Conservation (phyloP, 2,797 vertebrate species). For the Scleropages formosus region DNA sequence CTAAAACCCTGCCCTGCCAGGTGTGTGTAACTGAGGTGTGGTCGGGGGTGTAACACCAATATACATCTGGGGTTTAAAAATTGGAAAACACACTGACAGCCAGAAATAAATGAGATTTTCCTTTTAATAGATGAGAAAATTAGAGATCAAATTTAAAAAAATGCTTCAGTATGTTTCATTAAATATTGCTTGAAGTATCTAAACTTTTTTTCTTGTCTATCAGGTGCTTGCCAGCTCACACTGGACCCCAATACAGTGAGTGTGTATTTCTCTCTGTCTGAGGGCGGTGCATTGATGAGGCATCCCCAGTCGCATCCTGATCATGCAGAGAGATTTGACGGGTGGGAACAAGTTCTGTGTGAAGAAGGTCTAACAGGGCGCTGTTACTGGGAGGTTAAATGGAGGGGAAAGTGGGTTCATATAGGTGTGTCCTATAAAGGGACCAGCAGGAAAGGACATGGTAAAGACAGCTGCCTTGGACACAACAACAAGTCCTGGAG, state of each 20-base stretch:
- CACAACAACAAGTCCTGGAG: too few species aligned
- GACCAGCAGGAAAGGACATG: not conserved
- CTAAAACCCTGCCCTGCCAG: too few species aligned
- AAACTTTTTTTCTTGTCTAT: not conserved
- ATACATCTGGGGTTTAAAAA: too few species aligned
- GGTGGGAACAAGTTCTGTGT: not conserved
- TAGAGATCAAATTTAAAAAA: too few species aligned
- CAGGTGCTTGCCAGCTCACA: constrained; percentile 19
- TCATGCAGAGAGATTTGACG: constrained; percentile 27
- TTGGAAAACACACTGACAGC: too few species aligned
- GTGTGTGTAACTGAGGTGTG: too few species aligned
- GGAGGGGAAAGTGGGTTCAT: constrained; percentile 8
- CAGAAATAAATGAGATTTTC: too few species aligned
- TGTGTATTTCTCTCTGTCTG: constrained; percentile 13
- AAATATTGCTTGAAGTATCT: too few species aligned
- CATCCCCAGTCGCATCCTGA: constrained; percentile 4
- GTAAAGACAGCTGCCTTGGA: too few species aligned
- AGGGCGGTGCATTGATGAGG: constrained; percentile 16
- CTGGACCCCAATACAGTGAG: constrained; percentile 25
- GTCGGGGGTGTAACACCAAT: too few species aligned
- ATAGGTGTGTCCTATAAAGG: constrained; percentile 29
- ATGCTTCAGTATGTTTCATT: too few species aligned
- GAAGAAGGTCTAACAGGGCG: constrained; percentile 27
- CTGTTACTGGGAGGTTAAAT: constrained; percentile 40
- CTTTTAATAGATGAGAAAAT: too few species aligned